phyloP scores from a whole-genome alignment of 2,888 invertebrate species.

The Temnothorax rugatulus region DNA sequence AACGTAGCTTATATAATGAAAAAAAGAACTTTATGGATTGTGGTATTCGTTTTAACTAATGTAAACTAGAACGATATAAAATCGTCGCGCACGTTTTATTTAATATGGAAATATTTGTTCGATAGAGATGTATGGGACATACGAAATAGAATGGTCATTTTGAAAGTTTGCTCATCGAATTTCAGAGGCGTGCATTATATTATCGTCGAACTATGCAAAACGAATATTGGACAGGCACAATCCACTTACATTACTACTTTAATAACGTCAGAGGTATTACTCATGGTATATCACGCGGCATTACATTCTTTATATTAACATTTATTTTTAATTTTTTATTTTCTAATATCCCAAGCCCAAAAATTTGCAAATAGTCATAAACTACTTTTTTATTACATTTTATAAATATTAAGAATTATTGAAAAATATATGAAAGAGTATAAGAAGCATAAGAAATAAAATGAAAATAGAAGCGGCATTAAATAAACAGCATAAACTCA shows the following conservation, averaged over 20 bases:
- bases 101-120: conserved; percentile 26
- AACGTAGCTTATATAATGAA: neutral
- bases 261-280: conserved; percentile 2
- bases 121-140: neutral
- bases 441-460: neutral
- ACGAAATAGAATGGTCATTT: neutral
- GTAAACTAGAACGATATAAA: neutral
- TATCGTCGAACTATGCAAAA: conserved; percentile 17
- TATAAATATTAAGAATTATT: neutral
- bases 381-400: neutral
- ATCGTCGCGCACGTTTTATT: neutral
- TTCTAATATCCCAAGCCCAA: neutral
- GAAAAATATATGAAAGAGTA: neutral
- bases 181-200: conserved; percentile 13
- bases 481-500: neutral
- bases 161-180: conserved; percentile 12
- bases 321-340: conserved; percentile 4
- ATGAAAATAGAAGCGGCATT: neutral
- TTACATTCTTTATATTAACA: conserved; percentile 1
- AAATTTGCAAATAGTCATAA: neutral
- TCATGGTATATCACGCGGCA: neutral
- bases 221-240: neutral
- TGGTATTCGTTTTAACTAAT: neutral
- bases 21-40: neutral
- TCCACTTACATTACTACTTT: neutral